These are phyloP conservation scores for Pygoscelis adeliae DNA, from an alignment of 2,113 vertebrate species.

Conservation along the genomic window DNA sequence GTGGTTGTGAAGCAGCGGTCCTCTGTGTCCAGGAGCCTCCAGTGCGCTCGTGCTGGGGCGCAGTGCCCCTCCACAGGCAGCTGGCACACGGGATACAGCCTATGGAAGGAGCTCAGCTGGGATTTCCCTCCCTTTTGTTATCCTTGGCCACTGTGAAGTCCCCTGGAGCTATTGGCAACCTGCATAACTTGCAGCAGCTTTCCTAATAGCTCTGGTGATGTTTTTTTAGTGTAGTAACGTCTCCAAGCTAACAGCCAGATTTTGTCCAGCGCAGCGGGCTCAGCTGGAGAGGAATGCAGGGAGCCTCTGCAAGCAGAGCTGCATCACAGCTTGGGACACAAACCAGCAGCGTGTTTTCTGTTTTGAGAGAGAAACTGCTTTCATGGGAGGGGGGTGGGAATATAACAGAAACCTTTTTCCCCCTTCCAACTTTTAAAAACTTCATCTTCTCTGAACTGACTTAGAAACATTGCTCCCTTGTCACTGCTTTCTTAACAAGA, in stretches of 20 bases:
- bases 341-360: neutral
- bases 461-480: neutral
- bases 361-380: neutral
- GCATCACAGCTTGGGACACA: neutral
- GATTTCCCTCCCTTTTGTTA: neutral
- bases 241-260: neutral
- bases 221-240: neutral
- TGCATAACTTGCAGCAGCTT: neutral
- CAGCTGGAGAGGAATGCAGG: neutral
- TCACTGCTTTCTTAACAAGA: neutral
- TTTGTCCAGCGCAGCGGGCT: neutral
- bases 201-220: neutral
- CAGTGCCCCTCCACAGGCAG: neutral
- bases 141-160: neutral
- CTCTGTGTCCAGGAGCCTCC: neutral
- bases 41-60: neutral
- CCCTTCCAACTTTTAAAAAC: neutral
- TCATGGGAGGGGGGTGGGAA: neutral
- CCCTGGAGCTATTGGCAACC: slow-evolving; percentile 21
- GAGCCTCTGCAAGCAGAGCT: neutral
- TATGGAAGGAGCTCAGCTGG: neutral
- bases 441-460: neutral
- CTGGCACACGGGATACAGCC: neutral
- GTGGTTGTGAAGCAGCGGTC: neutral
- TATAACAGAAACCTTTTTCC: neutral